phyloP scores from a whole-genome alignment of 2,888 invertebrate species.

The Harpagoxenus sublaevis region DNA sequence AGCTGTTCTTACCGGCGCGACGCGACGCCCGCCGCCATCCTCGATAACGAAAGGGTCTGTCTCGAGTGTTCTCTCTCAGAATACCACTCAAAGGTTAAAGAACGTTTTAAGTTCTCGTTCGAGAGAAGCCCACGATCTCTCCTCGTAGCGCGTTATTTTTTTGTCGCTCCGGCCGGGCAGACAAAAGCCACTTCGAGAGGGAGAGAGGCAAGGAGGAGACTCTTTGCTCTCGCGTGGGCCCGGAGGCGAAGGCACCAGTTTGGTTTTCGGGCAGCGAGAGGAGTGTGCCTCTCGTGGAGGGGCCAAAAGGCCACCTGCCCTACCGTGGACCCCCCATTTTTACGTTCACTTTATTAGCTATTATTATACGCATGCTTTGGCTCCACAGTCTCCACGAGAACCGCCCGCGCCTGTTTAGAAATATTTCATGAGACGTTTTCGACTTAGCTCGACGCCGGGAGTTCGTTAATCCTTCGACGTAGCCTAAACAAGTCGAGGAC shows the following conservation, averaged over 20 bases:
- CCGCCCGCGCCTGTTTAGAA: conserved; percentile 83
- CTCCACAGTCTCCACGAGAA: conserved; percentile 62
- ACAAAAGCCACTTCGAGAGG: conserved; percentile 72
- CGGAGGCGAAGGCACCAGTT: conserved; percentile 72
- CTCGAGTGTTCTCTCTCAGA: conserved; percentile 42
- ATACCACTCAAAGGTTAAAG: conserved; percentile 55
- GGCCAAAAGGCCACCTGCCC: conserved; percentile 81
- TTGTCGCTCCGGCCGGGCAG: conserved; percentile 75
- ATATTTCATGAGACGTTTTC: conserved; percentile 81
- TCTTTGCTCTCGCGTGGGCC: conserved; percentile 76
- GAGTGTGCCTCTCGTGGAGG: conserved; percentile 77
- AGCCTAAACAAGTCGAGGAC: conserved; percentile 82
- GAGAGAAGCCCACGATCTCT: conserved; percentile 60
- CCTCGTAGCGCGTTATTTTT: conserved; percentile 68
- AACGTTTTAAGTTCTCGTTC: conserved; percentile 68
- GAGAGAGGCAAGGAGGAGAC: conserved; percentile 33
- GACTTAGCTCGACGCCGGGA: conserved; percentile 74
- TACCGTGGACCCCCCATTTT: conserved; percentile 73
- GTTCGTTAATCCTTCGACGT: conserved; percentile 82
- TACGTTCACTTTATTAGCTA: conserved; percentile 85
- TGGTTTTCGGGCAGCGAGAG: conserved; percentile 73
- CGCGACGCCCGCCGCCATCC: conserved; percentile 22
- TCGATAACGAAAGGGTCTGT: conserved; percentile 38
- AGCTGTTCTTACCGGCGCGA: conserved; percentile 37
- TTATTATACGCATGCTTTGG: conserved; percentile 84